A percentile compares a stretch with the other conserved stretches of the same genome.
These are phyloP conservation scores for Pelecanus crispus DNA, from an alignment of 2,113 vertebrate species.

Conservation along the genomic window DNA sequence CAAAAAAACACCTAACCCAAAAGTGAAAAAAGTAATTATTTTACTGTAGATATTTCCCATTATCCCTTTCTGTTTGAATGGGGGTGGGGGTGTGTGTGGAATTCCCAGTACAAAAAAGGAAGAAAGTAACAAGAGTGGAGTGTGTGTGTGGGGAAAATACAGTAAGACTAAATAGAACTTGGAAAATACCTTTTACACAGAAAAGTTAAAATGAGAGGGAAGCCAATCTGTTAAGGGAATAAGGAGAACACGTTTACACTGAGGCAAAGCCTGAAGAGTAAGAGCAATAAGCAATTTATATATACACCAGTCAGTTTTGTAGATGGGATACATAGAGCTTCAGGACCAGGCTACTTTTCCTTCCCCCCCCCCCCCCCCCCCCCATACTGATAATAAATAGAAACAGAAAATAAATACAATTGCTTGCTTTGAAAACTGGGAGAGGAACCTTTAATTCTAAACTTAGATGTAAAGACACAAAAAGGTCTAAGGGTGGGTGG, in stretches of 20 bases:
- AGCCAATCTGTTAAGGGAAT: not conserved
- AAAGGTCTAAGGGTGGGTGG: not conserved
- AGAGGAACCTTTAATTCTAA: not conserved
- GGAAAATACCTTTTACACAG: not conserved
- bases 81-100: fast-evolving
- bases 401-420: not conserved
- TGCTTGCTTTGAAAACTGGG: not conserved
- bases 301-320: not conserved
- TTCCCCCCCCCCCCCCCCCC: too few species aligned
- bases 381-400: not conserved
- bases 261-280: not conserved
- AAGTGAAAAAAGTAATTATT: not conserved
- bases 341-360: not conserved
- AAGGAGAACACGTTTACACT: not conserved
- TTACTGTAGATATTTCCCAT: not conserved
- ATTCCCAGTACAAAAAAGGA: not conserved
- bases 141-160: fast-evolving
- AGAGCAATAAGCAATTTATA: not conserved
- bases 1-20: not conserved
- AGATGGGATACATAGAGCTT: not conserved
- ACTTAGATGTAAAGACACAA: fast-evolving
- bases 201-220: not conserved
- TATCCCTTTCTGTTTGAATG: not conserved
- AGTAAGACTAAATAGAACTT: not conserved
- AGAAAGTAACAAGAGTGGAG: not conserved